Conservation (phyloP, 2,888 invertebrate species). For the Hypolimnas misippus region DNA sequence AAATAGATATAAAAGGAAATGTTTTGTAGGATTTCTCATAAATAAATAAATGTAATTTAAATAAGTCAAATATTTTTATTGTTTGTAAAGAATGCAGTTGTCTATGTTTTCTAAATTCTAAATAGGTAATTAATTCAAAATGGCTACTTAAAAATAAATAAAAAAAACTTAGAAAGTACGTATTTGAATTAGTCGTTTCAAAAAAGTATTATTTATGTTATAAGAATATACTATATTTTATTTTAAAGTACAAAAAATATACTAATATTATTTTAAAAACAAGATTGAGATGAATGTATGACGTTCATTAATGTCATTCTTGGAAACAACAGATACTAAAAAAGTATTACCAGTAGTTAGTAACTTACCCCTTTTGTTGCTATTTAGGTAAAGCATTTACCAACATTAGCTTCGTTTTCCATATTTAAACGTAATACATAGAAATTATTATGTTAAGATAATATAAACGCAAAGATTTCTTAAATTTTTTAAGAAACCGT, state of each 20-base stretch:
- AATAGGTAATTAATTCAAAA: neutral
- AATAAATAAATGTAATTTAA: neutral
- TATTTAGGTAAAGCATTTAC: no score
- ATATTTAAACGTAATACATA: no score
- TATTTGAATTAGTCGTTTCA: no score
- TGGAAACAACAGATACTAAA: neutral
- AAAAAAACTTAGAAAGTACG: neutral
- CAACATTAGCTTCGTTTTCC: no score
- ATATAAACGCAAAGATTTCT: no score
- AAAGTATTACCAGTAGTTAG: neutral
- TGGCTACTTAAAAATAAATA: neutral
- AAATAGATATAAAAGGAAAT: neutral
- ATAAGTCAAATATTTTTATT: neutral
- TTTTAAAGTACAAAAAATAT: no score
- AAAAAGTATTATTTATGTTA: no score
- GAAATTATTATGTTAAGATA: no score
- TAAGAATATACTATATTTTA: no score
- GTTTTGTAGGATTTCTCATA: neutral
- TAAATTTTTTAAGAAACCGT: no score
- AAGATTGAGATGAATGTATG: neutral
- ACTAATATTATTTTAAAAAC: no score
- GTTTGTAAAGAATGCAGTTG: neutral
- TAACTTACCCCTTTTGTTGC: no score
- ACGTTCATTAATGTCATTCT: neutral
- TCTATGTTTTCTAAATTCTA: conserved; percentile 3